These are phyloP conservation scores for Styela clava DNA, from an alignment of 23 tunicate genomes.

Conservation along the genomic window DNA sequence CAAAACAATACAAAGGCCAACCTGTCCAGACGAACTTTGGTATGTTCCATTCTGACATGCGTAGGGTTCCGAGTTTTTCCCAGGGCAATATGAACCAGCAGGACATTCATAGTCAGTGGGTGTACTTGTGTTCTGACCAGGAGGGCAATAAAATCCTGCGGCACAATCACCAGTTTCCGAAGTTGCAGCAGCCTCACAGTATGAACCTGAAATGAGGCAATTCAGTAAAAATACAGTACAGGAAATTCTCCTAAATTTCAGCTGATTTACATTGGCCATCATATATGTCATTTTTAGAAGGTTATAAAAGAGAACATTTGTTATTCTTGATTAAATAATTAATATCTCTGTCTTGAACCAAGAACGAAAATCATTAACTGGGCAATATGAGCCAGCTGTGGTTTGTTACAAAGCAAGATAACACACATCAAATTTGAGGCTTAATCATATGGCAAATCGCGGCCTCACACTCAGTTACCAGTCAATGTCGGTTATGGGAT, in stretches of 20 bases:
- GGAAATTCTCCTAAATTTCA: neutral
- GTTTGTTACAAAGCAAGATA: too few relatives aligned
- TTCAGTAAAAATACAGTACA: neutral
- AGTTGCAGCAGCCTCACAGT: slow-evolving; percentile 64
- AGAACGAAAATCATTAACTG: too few relatives aligned
- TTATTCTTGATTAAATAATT: too few relatives aligned
- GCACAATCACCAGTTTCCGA: slow-evolving; percentile 46
- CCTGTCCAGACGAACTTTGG: slow-evolving; percentile 49
- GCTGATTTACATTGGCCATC: neutral
- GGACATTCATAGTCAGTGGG: slow-evolving; percentile 66
- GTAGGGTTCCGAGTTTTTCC: slow-evolving; percentile 21
- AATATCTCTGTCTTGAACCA: too few relatives aligned
- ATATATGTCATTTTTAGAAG: too few relatives aligned
- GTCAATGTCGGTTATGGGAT: too few relatives aligned
- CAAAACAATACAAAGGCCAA: too few relatives aligned
- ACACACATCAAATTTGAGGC: too few relatives aligned
- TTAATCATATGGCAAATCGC: too few relatives aligned
- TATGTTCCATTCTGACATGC: slow-evolving; percentile 91
- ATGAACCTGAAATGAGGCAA: slow-evolving; percentile 66
- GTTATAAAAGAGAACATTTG: too few relatives aligned
- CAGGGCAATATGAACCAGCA: slow-evolving; percentile 64
- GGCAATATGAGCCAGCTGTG: too few relatives aligned
- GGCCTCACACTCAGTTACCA: too few relatives aligned
- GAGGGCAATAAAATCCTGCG: slow-evolving; percentile 77
- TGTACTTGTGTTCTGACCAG: slow-evolving; percentile 55